Base-by-base conservation (phyloP, 2,888 invertebrate species). In the Imbricaverruca yamaguchii region DNA sequence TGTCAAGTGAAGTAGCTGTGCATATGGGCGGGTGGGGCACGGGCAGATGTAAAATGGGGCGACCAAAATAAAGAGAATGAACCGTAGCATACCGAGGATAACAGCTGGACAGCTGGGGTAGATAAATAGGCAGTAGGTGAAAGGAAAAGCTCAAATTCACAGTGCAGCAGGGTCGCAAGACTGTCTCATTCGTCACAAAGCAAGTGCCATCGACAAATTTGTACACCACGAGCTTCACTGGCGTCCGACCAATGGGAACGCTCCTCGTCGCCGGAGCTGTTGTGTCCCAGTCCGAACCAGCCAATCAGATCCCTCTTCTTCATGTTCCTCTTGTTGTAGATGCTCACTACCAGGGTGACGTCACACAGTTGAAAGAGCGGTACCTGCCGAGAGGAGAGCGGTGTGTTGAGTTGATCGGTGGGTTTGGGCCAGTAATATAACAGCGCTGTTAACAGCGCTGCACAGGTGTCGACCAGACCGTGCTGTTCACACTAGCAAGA, bases 261-360 rank as follows among this genome's bases (percentile, higher is more conserved):
- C 86, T 96, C 96, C 83, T 92, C 92, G 2, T 91, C 89, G 0
- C 91, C 93, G 84, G 87, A 95, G 85, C 95, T 93, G 89, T 94
- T 96, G 87, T 94, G 90, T 11, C 97, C 97, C 82, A 97, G 88
- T 83, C 96, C 94, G 89, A 97, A 95, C 97, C 97, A 97, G 83
- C 97, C 97, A 84, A 97, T 94, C 94, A 97, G 95, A 88, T 97
- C 97, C 86, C 97, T 95, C 84, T 95, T 93, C 87, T 97, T 97
- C 87, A 96, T 94, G 85, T 96, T 93, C 84, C 95, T 93, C 87
- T 96, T 94, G 86, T 92, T 92, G 90, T 97, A 97, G 82, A 97
- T 94, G 0, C 96, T 95, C 83, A 96, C 92, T 93, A 97, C 95
- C 84, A 97, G 90, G 2, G 97, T 97, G 81, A 97, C 97, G 86